Base-by-base conservation (phyloP, 2,113 vertebrate genomes). In the Gadus macrocephalus region DNA sequence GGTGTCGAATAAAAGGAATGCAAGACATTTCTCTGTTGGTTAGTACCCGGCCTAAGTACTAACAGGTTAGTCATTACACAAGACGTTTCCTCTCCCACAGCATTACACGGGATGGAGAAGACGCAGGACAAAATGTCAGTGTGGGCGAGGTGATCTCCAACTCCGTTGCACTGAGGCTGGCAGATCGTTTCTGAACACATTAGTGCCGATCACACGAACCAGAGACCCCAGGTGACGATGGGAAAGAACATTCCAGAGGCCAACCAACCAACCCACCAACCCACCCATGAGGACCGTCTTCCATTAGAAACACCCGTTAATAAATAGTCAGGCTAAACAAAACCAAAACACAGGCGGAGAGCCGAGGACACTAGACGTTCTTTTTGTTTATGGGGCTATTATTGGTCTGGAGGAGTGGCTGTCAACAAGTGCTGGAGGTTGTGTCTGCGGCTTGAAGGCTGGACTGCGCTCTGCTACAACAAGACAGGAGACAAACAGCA, bases 381-480 rank as follows among this genome's bases (percentile, higher is more conserved):
- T 19, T 62, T 64, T 64, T 64, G 28, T 64, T 64, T 64, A 20
- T 62, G n/a, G 2, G 20, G 15, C 28, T 62, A 49, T 69, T 27
- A 27, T 84, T 69, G 70, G 67, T 66, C 68, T 87, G 87, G 75
- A 85, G 87, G 75, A 72, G 81, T 76, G 87, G 85, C 76, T 88
- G 89, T 93, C 91, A 93, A 88, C 92, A 93, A 86, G 89, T 91
- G 85, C 92, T 92, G 87, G 92, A 93, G 67, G 91, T 91, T 78
- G 92, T 89, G 83, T 91, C 88, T 88, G 91, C 89, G 76, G 91
- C 88, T 25, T 90, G 89, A 79, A 92, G 86, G 87, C 72, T 89
- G 84, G 91, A 90, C 85, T 89, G 88, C 85, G 89, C 88, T 88
- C 90, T 84, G 91, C 88, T 92, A 91, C 78, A 86, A 93, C 87